Evolutionary conservation across 2,797 vertebrate genomes (phyloP).

Genomic region (Thaleichthys pacificus): DNA sequence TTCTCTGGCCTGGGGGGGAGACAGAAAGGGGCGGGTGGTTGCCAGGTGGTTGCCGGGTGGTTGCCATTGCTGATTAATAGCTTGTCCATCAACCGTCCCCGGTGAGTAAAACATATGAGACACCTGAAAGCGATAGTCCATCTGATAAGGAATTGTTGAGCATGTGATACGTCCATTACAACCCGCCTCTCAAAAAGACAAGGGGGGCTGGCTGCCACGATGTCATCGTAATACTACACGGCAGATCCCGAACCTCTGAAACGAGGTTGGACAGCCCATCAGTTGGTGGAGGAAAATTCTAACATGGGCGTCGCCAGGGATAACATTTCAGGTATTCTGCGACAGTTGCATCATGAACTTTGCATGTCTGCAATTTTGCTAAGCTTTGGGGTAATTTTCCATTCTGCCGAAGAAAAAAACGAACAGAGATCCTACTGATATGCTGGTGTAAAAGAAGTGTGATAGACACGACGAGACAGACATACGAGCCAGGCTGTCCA

Average conservation of each 20-base stretch:
- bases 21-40: too few relatives aligned
- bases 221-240: constrained; percentile 42
- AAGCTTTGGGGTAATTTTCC: constrained; percentile 15
- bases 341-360: constrained; percentile 48
- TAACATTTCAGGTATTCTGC: constrained; percentile 43
- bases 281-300: constrained; percentile 39
- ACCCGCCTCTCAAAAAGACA: constrained; percentile 42
- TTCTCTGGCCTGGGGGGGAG: too few relatives aligned
- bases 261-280: constrained; percentile 29
- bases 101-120: constrained; percentile 27
- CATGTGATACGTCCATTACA: constrained; percentile 59
- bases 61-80: constrained; percentile 15
- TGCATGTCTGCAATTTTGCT: constrained; percentile 61
- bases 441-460: constrained; percentile 3
- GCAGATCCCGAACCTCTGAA: background rate
- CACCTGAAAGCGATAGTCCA: constrained; percentile 30
- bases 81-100: constrained; percentile 39
- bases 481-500: constrained; percentile 69
- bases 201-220: constrained; percentile 41
- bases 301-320: constrained; percentile 23
- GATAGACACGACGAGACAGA: constrained; percentile 12
- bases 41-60: too few relatives aligned
- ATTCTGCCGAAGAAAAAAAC: background rate
- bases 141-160: constrained; percentile 26
- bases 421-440: constrained; percentile 24